Evolutionary conservation across 2,888 invertebrate genomes (phyloP), one percentile per base, ranked within the genome.

Genomic region (Sphaerophoria taeniata): DNA sequence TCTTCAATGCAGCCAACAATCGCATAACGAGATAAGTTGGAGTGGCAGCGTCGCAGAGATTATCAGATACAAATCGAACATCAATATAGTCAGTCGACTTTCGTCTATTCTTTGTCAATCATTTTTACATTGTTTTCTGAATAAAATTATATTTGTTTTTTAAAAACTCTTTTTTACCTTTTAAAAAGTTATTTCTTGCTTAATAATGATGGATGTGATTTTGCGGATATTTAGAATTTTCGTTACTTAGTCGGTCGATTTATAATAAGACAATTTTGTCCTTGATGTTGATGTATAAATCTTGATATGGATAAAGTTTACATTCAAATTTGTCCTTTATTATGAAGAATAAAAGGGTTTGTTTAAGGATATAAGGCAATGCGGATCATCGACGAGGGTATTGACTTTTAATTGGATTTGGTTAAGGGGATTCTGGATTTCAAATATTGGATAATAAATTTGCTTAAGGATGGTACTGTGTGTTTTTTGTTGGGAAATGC

Each of bases 131-230:
- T n/a, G n/a, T n/a, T n/a, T n/a, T n/a, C n/a, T n/a, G n/a, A n/a
- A n/a, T n/a, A n/a, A n/a, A n/a, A n/a, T n/a, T n/a, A n/a, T n/a
- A n/a, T n/a, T n/a, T n/a, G n/a, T n/a, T n/a, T n/a, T n/a, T n/a
- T n/a, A n/a, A n/a, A n/a, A n/a, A n/a, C n/a, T n/a, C n/a, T n/a
- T n/a, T n/a, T n/a, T n/a, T n/a, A n/a, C n/a, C n/a, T n/a, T n/a
- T n/a, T n/a, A n/a, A n/a, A n/a, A n/a, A n/a, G n/a, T n/a, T n/a
- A n/a, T n/a, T n/a, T n/a, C 65, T 77, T 9, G n/a, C 6, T 6
- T 43, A 81, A 81, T 81, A 76, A 81, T 85, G 85, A 85, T 85
- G 71, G 72, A 85, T 85, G 47, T 76, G 69, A 63, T 65, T 51
- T 61, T 81, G 58, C 60, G 69, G 72, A 73, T 77, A 70, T 73